Percentiles rank a stretch among this genome's conserved stretches.
Evolutionary conservation across 2,888 invertebrate genomes (phyloP).

Genomic region (Dioctria linearis): DNA sequence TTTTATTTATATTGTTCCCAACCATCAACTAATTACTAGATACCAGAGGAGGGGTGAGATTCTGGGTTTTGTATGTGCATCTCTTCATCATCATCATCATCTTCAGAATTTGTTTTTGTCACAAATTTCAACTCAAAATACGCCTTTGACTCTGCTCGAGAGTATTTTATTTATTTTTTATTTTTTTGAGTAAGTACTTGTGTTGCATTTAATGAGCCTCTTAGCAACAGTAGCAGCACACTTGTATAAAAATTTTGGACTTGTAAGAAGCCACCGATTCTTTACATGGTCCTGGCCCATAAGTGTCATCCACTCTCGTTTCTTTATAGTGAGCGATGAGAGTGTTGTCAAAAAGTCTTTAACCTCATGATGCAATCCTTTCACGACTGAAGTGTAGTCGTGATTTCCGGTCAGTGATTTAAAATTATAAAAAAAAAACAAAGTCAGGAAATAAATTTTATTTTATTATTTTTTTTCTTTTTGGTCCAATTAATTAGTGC

Average conservation of each 20-base stretch:
- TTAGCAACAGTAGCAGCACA: too few relatives aligned
- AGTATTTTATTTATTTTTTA: too few relatives aligned
- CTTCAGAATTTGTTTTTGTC: too few relatives aligned
- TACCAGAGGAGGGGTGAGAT: too few relatives aligned
- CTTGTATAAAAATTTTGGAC: not conserved
- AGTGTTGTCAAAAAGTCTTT: conserved; percentile 16
- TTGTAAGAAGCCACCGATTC: not conserved
- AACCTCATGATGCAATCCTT: conserved; percentile 44
- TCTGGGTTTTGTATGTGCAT: too few relatives aligned
- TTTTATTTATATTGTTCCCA: conserved; percentile 6
- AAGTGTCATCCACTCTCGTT: not conserved
- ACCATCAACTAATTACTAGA: not conserved
- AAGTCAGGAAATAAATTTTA: too few relatives aligned
- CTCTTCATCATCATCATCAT: too few relatives aligned
- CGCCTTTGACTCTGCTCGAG: too few relatives aligned
- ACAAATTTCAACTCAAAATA: too few relatives aligned
- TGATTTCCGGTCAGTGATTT: conserved; percentile 21
- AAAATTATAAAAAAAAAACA: not conserved
- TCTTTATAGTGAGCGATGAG: not conserved
- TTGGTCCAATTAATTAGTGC: too few relatives aligned
- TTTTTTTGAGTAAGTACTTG: not conserved
- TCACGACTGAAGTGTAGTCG: not conserved
- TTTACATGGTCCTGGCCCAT: not conserved
- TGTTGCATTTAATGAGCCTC: not conserved
- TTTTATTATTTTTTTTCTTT: too few relatives aligned